phyloP scores from a whole-genome alignment of 2,113 vertebrate species.

The Ptychochromis oligacanthus region DNA sequence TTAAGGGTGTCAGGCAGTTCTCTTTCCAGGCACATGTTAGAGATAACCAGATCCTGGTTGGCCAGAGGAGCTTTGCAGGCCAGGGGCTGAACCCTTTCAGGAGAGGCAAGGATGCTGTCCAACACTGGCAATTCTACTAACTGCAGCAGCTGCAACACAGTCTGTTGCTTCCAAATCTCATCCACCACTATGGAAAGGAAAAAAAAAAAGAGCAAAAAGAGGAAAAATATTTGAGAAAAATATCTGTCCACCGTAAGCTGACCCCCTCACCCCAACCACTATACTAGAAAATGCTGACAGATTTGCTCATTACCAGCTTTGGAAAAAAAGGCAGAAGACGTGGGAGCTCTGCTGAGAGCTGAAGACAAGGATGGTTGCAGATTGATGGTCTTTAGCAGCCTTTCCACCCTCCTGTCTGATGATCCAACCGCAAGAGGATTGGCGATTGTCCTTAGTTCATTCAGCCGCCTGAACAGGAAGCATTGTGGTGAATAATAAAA shows the following conservation, averaged over 20 bases:
- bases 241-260: not conserved
- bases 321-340: slow-evolving; percentile 71
- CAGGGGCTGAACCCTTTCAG: slow-evolving; percentile 69
- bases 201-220: not conserved
- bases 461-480: slow-evolving; percentile 58
- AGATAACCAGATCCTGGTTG: slow-evolving; percentile 83
- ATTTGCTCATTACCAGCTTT: slow-evolving; percentile 77
- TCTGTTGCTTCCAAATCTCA: slow-evolving; percentile 87
- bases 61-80: slow-evolving; percentile 58
- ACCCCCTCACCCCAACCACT: fast-evolving
- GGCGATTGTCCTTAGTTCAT: slow-evolving; percentile 79
- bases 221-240: not conserved
- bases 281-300: not conserved
- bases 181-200: slow-evolving; percentile 75
- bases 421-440: slow-evolving; percentile 83
- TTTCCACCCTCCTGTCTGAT: slow-evolving; percentile 80
- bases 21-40: slow-evolving; percentile 87
- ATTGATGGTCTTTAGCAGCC: slow-evolving; percentile 79
- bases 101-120: slow-evolving; percentile 83
- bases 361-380: slow-evolving; percentile 69
- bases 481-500: not conserved
- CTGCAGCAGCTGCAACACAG: slow-evolving; percentile 85
- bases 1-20: slow-evolving; percentile 79
- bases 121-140: slow-evolving; percentile 84
- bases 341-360: slow-evolving; percentile 39